These are phyloP conservation scores for Merodon equestris DNA, from an alignment of 2,888 invertebrate genomes.

Conservation along the genomic window DNA sequence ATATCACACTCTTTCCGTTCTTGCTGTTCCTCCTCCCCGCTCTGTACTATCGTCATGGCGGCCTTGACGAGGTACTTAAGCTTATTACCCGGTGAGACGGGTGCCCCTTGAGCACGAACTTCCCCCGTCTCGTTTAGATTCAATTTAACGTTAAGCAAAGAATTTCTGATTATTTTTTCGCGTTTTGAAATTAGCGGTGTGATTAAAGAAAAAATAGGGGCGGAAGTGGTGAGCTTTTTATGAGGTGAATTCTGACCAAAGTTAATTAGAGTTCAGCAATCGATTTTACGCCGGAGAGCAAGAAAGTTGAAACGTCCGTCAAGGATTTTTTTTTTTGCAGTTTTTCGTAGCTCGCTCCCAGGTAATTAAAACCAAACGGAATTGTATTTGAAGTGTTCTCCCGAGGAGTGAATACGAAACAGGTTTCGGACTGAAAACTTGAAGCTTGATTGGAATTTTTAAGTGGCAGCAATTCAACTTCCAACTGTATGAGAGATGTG, in stretches of 20 bases:
- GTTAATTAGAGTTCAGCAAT: slow-evolving; percentile 63
- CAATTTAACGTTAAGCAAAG: not conserved
- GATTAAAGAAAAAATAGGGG: not conserved
- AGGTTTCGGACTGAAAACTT: slow-evolving; percentile 21
- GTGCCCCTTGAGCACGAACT: slow-evolving; percentile 27
- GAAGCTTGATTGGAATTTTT: slow-evolving; percentile 59
- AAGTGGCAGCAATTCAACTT: slow-evolving; percentile 42
- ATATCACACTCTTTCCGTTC: not conserved
- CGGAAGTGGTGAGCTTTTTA: no score
- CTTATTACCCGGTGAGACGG: no score
- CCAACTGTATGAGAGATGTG: no score
- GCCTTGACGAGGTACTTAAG: no score
- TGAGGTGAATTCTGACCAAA: slow-evolving; percentile 45
- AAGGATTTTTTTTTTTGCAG: no score
- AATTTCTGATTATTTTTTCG: not conserved
- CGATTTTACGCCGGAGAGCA: slow-evolving; percentile 30
- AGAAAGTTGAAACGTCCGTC: not conserved
- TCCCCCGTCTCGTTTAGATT: slow-evolving; percentile 1
- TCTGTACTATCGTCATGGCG: no score
- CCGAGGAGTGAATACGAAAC: slow-evolving; percentile 6
- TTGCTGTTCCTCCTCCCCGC: not conserved
- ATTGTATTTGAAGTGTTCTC: slow-evolving; percentile 48
- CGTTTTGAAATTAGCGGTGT: slow-evolving; percentile 1
- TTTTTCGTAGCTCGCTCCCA: slow-evolving; percentile 33
- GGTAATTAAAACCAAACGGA: slow-evolving; percentile 55